phyloP scores from a whole-genome alignment of 2,797 vertebrate genomes.

The Lateolabrax maculatus region DNA sequence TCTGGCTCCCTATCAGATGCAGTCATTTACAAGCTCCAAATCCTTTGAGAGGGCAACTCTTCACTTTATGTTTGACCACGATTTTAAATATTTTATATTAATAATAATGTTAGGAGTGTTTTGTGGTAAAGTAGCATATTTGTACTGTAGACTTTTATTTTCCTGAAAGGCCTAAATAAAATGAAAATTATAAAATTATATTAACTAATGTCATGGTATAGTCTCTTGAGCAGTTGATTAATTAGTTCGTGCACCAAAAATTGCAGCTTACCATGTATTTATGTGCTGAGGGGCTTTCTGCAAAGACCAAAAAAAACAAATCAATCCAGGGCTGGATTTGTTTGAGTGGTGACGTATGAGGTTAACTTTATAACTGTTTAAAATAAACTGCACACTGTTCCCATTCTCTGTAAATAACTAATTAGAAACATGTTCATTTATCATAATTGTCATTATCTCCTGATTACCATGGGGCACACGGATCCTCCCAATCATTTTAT shows the following conservation, averaged over 20 bases:
- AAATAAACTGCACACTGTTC: constrained; percentile 18
- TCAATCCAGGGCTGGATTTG: constrained; percentile 20
- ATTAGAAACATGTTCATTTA: constrained; percentile 24
- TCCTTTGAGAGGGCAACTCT: constrained; percentile 58
- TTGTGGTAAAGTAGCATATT: constrained; percentile 15
- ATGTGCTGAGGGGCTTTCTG: constrained; percentile 14
- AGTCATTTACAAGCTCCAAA: constrained; percentile 64
- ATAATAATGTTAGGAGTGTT: no score
- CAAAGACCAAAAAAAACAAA: constrained; percentile 35
- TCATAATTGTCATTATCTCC: constrained; percentile 2
- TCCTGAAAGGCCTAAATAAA: constrained; percentile 21
- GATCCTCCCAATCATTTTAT: neutral
- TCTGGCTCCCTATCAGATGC: constrained; percentile 83
- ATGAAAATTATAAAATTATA: neutral
- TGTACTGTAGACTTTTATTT: neutral
- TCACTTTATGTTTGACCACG: constrained; percentile 58
- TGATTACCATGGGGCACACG: neutral
- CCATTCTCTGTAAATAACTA: neutral
- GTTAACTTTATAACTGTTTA: constrained; percentile 18
- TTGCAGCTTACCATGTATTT: constrained; percentile 9
- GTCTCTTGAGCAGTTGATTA: constrained; percentile 56
- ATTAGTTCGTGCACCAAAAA: constrained; percentile 57
- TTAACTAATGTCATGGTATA: constrained; percentile 60
- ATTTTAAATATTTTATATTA: constrained; percentile 60
- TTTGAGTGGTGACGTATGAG: neutral